Base-by-base conservation (phyloP, 2,888 invertebrate genomes). In the Drosophila trichaetosa region DNA sequence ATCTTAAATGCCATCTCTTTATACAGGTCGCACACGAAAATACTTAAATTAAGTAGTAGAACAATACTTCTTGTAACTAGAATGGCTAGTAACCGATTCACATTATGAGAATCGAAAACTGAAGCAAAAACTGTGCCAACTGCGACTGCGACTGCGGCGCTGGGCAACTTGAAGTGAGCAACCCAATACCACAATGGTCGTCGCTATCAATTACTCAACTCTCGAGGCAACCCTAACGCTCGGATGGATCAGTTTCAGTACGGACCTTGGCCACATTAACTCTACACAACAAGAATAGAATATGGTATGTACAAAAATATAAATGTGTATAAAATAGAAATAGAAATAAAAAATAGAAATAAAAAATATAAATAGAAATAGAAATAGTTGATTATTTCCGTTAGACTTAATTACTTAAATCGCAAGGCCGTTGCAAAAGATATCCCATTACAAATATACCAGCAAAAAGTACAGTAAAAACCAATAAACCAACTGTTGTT, bases 191-290 rank as follows among this genome's bases (percentile, higher is more conserved):
- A 59, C 64, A 72, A 66, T 67, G 77, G 60, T 64, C 49, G 69
- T 52, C 33, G 71, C 80, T 83, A 81, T 83, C 81, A 80, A 69
- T 81, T 83, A 80, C 81, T 7, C 69, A 49, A 68, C 49, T 58
- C 49, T 67, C 72, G 73, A 74, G 84, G 79, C 84, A 69, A 69
- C 76, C 83, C 83, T 83, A 80, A 67, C 54, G 81, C 69, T 81
- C 66, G 53, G 38, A 63, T 60, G 81, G 83, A 88, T 89, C 86
- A 42, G 73, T 85, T 89, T 82, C 85, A 80, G 57, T 58, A 69
- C 78, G 85, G 85, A 85, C 85, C 85, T 85, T 85, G 85, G 85
- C 89, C 85, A 89, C 88, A 87, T 89, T 81, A 69, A 67, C 82
- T 61, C 75, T 59, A 36, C 27, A 27, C 51, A 36, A 66, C 61